These are phyloP conservation scores for Petrocephalus sullivani DNA, from an alignment of 2,797 vertebrate genomes.

Conservation along the genomic window DNA sequence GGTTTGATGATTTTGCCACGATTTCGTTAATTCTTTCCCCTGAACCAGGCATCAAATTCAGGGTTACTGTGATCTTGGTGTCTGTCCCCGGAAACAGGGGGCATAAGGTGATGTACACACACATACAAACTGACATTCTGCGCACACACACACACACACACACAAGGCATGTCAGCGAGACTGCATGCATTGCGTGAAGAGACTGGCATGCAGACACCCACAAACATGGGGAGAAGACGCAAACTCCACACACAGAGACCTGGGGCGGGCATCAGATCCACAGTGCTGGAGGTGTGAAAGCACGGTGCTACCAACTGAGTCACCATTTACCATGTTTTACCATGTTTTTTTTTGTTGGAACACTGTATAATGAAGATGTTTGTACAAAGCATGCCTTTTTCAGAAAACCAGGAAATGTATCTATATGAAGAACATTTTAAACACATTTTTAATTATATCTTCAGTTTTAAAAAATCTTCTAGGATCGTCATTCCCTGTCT, in stretches of 20 bases:
- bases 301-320: neutral
- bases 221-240: neutral
- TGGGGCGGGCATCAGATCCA: neutral
- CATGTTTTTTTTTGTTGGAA: neutral
- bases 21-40: neutral
- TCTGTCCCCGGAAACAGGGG: neutral
- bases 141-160: neutral
- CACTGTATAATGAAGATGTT: neutral
- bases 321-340: constrained; percentile 9
- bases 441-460: neutral
- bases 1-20: neutral
- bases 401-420: neutral
- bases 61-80: neutral
- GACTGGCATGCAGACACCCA: neutral
- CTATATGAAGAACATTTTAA: neutral
- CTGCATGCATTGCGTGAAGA: neutral
- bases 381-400: neutral
- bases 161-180: neutral
- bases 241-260: neutral
- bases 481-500: neutral
- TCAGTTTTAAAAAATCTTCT: neutral
- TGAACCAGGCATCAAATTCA: neutral
- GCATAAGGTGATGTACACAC: neutral
- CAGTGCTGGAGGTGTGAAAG: neutral
- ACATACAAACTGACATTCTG: neutral